Conservation (phyloP, 2,888 invertebrate genomes). For the Anarsia innoxiella region DNA sequence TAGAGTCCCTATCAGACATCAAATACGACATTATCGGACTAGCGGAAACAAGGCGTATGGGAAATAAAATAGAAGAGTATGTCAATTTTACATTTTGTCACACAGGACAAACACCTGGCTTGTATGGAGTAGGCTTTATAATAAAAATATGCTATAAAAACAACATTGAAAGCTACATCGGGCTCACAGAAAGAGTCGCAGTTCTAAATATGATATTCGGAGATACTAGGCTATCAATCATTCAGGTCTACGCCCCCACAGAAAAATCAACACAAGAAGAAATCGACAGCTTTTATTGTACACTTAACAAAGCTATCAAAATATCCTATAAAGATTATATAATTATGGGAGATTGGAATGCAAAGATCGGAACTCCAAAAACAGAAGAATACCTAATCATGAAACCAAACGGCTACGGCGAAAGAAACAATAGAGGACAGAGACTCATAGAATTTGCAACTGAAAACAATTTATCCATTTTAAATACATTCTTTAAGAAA, state of each 20-base stretch:
- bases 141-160: too few species aligned
- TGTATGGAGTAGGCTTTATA: too few species aligned
- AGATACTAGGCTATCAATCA: slow-evolving; percentile 12
- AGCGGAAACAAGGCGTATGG: slow-evolving; percentile 21
- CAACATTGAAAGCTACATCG: too few species aligned
- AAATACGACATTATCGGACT: too few species aligned
- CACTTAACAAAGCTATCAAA: slow-evolving; percentile 13
- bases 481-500: slow-evolving; percentile 22
- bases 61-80: slow-evolving; percentile 24
- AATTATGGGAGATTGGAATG: too few species aligned
- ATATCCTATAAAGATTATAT: slow-evolving; percentile 14
- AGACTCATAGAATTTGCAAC: slow-evolving; percentile 20
- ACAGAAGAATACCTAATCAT: slow-evolving; percentile 18
- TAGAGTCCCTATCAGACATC: slow-evolving; percentile 16
- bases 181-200: too few species aligned
- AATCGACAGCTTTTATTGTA: slow-evolving; percentile 16
- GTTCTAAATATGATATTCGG: slow-evolving; percentile 15
- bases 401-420: slow-evolving; percentile 18
- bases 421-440: slow-evolving; percentile 23
- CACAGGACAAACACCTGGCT: slow-evolving; percentile 21
- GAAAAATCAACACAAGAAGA: slow-evolving; percentile 15
- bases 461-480: slow-evolving; percentile 20
- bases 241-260: slow-evolving; percentile 22
- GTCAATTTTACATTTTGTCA: slow-evolving; percentile 21
- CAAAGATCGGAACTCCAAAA: too few species aligned